These are phyloP conservation scores for Tetropium fuscum DNA, from an alignment of 2,888 invertebrate species.

Conservation along the genomic window DNA sequence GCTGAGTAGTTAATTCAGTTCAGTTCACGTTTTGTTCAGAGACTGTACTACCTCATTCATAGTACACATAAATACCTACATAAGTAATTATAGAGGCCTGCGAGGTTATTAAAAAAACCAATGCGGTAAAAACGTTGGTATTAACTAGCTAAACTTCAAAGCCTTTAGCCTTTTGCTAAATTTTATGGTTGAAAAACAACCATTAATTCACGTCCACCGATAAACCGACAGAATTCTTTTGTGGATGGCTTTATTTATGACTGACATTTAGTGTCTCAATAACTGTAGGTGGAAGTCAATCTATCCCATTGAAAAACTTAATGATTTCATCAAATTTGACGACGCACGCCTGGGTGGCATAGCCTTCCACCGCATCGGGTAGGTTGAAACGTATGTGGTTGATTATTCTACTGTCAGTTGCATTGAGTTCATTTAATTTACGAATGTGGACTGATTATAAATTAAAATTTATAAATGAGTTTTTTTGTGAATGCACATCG, in stretches of 20 bases:
- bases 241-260: slow-evolving; percentile 18
- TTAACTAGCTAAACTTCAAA: slow-evolving; percentile 31
- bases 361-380: background rate
- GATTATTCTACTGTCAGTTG: background rate
- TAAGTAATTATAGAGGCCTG: background rate
- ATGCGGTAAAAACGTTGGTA: slow-evolving; percentile 17
- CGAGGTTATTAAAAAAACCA: slow-evolving; percentile 19
- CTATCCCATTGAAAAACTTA: slow-evolving; percentile 18
- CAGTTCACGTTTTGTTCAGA: too few relatives aligned
- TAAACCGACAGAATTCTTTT: slow-evolving; percentile 6
- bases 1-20: too few relatives aligned
- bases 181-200: slow-evolving; percentile 20
- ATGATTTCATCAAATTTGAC: slow-evolving; percentile 22
- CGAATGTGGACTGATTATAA: too few relatives aligned
- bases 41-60: too few relatives aligned
- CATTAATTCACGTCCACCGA: slow-evolving; percentile 10
- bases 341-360: slow-evolving; percentile 28
- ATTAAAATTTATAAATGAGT: too few relatives aligned
- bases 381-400: slow-evolving; percentile 11
- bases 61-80: background rate
- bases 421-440: too few relatives aligned
- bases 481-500: too few relatives aligned
- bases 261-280: slow-evolving; percentile 24
- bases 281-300: slow-evolving; percentile 3
- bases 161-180: slow-evolving; percentile 32